Evolutionary conservation across 2,888 invertebrate species (phyloP).

Genomic region (Alloplasta piceator): DNA sequence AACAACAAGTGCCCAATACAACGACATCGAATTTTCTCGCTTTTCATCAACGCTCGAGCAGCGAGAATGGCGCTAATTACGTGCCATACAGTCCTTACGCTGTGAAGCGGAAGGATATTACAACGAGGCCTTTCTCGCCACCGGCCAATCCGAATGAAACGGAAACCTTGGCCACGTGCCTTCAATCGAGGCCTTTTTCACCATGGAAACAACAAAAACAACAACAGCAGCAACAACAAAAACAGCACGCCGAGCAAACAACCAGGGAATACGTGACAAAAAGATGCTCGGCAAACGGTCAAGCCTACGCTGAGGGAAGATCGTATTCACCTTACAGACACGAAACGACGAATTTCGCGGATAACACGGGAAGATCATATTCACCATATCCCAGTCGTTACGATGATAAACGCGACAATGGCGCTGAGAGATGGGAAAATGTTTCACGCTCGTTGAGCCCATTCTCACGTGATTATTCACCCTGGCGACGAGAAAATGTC

Average conservation of each 20-base stretch:
- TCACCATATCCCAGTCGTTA: slow-evolving; percentile 77
- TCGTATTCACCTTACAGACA: slow-evolving; percentile 72
- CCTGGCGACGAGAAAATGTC: slow-evolving; percentile 82
- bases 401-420: slow-evolving; percentile 73
- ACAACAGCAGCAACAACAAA: slow-evolving; percentile 26
- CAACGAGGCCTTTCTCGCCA: slow-evolving; percentile 76
- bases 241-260: slow-evolving; percentile 51
- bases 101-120: slow-evolving; percentile 76
- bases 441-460: slow-evolving; percentile 79
- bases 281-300: slow-evolving; percentile 69
- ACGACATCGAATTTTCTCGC: slow-evolving; percentile 52
- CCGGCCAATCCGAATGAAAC: slow-evolving; percentile 72
- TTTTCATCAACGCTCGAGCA: slow-evolving; percentile 77
- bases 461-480: slow-evolving; percentile 81
- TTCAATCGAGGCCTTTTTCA: slow-evolving; percentile 76
- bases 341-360: slow-evolving; percentile 69
- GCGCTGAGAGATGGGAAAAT: slow-evolving; percentile 77
- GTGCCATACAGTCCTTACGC: slow-evolving; percentile 81
- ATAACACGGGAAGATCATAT: slow-evolving; percentile 72
- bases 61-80: slow-evolving; percentile 78
- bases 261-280: slow-evolving; percentile 68
- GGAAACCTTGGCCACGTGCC: slow-evolving; percentile 67
- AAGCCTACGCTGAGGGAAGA: slow-evolving; percentile 63
- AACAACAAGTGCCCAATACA: no score
- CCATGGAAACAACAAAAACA: slow-evolving; percentile 73